Conservation (phyloP, 2,888 invertebrate species). For the Tenthredo distinguenda region DNA sequence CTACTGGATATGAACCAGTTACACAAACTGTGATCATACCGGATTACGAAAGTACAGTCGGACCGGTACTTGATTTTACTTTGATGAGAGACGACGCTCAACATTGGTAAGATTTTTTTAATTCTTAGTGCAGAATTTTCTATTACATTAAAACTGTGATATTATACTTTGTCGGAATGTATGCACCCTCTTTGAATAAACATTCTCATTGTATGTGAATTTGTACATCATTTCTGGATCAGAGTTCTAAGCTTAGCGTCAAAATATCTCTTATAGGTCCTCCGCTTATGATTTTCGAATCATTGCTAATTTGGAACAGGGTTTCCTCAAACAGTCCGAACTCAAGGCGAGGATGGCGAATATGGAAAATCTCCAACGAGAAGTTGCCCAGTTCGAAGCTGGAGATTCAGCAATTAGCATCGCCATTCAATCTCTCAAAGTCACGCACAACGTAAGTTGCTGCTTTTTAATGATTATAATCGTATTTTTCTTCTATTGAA, state of each 20-base stretch:
- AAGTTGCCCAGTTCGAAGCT: slow-evolving; percentile 85
- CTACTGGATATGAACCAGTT: slow-evolving; percentile 84
- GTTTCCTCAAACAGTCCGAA: slow-evolving; percentile 78
- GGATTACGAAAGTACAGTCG: slow-evolving; percentile 74
- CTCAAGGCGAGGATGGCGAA: slow-evolving; percentile 84
- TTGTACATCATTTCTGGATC: neutral
- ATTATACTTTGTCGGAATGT: neutral
- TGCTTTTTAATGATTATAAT: slow-evolving; percentile 33
- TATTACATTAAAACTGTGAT: slow-evolving; percentile 65
- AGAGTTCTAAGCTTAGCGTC: neutral
- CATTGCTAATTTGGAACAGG: slow-evolving; percentile 73
- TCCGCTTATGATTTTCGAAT: slow-evolving; percentile 89
- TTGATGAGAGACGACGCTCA: slow-evolving; percentile 89
- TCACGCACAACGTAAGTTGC: slow-evolving; percentile 85
- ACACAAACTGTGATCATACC: slow-evolving; percentile 84
- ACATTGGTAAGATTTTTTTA: slow-evolving; percentile 82
- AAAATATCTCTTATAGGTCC: slow-evolving; percentile 75
- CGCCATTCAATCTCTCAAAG: slow-evolving; percentile 85
- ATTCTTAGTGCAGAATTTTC: slow-evolving; percentile 69
- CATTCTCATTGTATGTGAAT: slow-evolving; percentile 34
- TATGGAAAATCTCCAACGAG: slow-evolving; percentile 85
- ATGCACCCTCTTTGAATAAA: neutral
- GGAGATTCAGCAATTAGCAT: slow-evolving; percentile 85
- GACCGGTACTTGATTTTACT: slow-evolving; percentile 85
- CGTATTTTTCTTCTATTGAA: neutral